Evolutionary conservation across 2,113 vertebrate species (phyloP).

Genomic region (Rhinolophus ferrumequinum): DNA sequence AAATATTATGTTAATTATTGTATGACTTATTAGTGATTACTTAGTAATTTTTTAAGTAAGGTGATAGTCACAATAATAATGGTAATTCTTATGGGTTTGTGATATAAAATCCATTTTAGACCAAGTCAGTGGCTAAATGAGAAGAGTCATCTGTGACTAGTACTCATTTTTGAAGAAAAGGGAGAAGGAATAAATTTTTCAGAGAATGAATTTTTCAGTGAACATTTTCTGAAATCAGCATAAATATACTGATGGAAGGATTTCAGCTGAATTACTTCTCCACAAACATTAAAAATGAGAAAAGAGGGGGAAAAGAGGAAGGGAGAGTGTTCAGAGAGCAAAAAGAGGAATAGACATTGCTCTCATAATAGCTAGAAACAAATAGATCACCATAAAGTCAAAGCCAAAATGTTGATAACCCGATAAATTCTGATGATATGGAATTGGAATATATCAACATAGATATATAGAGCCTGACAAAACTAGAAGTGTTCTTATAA

Average conservation of each 20-base stretch:
- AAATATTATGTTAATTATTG: neutral
- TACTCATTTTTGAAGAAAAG: neutral
- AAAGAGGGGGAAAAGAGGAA: neutral
- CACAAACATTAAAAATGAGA: neutral
- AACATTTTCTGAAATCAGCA: neutral
- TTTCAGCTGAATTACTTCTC: neutral
- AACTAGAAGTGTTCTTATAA: neutral
- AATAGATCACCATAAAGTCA: neutral
- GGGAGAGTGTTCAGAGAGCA: neutral
- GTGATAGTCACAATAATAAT: neutral
- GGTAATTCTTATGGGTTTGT: neutral
- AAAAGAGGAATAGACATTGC: neutral
- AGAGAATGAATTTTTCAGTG: neutral
- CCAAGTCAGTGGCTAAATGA: neutral
- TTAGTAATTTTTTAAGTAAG: neutral
- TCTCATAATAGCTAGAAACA: neutral
- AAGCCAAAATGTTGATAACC: neutral
- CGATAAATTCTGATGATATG: neutral
- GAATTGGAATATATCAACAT: neutral
- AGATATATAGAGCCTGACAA: neutral
- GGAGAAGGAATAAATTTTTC: neutral
- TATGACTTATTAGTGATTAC: neutral
- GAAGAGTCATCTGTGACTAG: neutral
- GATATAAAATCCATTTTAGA: neutral
- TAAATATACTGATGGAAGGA: neutral